Conservation (phyloP, 1,140 invertebrate genomes). For the Brachionus asplanchnoidis region DNA sequence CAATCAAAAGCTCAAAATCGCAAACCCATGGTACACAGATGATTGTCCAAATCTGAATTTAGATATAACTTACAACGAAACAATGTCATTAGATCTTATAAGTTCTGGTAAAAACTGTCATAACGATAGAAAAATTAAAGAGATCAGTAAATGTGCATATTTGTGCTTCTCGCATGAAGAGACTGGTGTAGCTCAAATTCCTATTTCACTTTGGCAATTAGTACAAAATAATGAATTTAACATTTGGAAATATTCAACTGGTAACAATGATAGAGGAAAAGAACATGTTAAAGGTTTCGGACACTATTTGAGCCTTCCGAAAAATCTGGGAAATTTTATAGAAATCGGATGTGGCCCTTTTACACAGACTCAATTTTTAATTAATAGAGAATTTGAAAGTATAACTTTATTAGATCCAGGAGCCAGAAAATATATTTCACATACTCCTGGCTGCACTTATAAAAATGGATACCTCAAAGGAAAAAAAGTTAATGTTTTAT, state of each 20-base stretch:
- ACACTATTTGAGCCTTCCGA: neutral
- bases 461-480: neutral
- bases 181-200: neutral
- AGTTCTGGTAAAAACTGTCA: neutral
- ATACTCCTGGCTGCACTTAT: neutral
- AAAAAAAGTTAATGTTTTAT: neutral
- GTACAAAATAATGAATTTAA: neutral
- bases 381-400: neutral
- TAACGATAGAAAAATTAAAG: neutral
- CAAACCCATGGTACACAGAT: constrained; percentile 4
- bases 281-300: neutral
- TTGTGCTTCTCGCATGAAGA: neutral
- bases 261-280: neutral
- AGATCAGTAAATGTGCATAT: neutral
- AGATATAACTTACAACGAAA: neutral
- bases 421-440: neutral
- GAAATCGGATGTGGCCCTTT: constrained; percentile 2
- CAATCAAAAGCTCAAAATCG: neutral
- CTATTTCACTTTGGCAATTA: neutral
- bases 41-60: neutral
- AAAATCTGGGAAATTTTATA: neutral
- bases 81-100: neutral
- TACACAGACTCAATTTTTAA: neutral
- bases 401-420: neutral
- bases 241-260: neutral